A percentile compares a stretch with the other conserved stretches of the same genome.
Conservation (phyloP, 2,113 vertebrate genomes). For the Tragelaphus buxtoni region DNA sequence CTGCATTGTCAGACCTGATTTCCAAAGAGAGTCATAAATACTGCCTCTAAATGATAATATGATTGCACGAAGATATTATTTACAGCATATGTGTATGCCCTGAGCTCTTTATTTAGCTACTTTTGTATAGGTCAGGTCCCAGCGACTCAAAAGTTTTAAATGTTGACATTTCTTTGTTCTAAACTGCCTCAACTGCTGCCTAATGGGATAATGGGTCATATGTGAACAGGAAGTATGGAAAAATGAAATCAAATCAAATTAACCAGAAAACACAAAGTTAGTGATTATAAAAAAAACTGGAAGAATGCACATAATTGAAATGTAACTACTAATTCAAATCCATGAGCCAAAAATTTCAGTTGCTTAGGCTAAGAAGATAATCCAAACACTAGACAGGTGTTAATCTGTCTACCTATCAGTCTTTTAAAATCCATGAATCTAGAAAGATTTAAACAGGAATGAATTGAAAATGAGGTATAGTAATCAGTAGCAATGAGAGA, state of each 20-base stretch:
- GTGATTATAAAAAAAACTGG: conserved; percentile 12
- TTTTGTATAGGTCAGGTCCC: neutral
- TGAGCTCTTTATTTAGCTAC: neutral
- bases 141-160: neutral
- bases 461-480: neutral
- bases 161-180: neutral
- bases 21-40: neutral
- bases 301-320: neutral
- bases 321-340: neutral
- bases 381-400: neutral
- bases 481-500: neutral
- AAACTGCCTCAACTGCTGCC: neutral
- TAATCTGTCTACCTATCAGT: neutral
- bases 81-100: neutral
- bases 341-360: neutral
- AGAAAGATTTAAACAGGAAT: neutral
- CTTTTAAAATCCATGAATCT: neutral
- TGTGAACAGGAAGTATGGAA: neutral
- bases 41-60: neutral
- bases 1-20: neutral
- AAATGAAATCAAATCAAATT: neutral
- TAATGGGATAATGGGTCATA: neutral
- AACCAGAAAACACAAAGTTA: neutral
- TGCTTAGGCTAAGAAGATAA: neutral
- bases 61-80: neutral